Percentiles rank a stretch among this genome's conserved stretches.
Evolutionary conservation across 2,888 invertebrate genomes (phyloP).

Genomic region (Chrysopilus asiliformis): DNA sequence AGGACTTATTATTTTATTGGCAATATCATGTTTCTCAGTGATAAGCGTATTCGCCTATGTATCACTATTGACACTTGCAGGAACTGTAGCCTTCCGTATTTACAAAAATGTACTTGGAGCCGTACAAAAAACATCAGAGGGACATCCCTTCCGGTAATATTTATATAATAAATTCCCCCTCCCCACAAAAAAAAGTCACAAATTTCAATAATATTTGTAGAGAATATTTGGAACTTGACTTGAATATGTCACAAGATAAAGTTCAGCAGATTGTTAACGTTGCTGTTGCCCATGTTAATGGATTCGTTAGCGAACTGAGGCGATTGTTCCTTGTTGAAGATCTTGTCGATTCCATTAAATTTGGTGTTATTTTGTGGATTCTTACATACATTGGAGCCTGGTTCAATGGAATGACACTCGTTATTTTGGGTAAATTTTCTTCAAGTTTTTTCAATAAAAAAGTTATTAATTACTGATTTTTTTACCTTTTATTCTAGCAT

Average conservation of each 20-base stretch:
- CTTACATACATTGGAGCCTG: slow-evolving; percentile 95
- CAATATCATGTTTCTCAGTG: slow-evolving; percentile 88
- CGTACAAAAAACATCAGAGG: slow-evolving; percentile 90
- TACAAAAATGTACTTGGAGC: slow-evolving; percentile 93
- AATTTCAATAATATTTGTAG: too few species aligned
- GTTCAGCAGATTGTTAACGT: slow-evolving; percentile 78
- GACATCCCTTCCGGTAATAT: slow-evolving; percentile 97
- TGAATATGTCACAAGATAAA: slow-evolving; percentile 81
- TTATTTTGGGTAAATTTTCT: slow-evolving; percentile 69
- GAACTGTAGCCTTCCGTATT: slow-evolving; percentile 86
- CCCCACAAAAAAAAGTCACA: too few species aligned
- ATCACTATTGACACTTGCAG: slow-evolving; percentile 70
- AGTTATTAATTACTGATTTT: not conserved
- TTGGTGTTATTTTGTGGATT: slow-evolving; percentile 88
- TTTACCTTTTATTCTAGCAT: slow-evolving; percentile 47
- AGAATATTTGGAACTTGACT: slow-evolving; percentile 73
- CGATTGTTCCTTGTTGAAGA: slow-evolving; percentile 93
- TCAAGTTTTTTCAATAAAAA: not conserved
- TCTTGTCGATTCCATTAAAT: slow-evolving; percentile 90
- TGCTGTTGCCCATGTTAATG: slow-evolving; percentile 78
- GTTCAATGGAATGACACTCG: slow-evolving; percentile 98
- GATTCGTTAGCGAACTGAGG: slow-evolving; percentile 67
- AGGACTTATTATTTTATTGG: slow-evolving; percentile 76
- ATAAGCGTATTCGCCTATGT: slow-evolving; percentile 91
- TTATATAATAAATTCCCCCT: too few species aligned